Base-by-base conservation (phyloP, 2,888 invertebrate species). In the Thysanoteuthis rhombus region DNA sequence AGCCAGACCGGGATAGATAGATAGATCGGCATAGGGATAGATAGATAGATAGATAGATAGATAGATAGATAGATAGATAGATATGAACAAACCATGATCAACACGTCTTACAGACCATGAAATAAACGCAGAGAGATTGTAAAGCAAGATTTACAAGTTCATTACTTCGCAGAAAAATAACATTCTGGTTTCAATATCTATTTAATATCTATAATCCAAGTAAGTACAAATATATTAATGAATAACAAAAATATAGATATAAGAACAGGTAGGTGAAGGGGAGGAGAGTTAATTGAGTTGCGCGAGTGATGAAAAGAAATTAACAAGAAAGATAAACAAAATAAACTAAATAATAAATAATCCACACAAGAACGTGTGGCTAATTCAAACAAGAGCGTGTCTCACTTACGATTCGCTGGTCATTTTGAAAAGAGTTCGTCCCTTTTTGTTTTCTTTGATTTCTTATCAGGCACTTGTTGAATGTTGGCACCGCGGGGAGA, bases 21-120 rank as follows among this genome's bases (percentile, higher is more conserved):
- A 52, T 52, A 52, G 47, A 52, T 52, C 22, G 25, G 25, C 25
- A 52, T 19, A 90, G 5, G 22, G 90, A 90, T 90, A 90, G n/a
- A 90, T 38, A 90, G 28, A 28, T 38, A 90, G 36, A 90, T 25
- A 38, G 28, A 90, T 39, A 39, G 38, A 90, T 90, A 38, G 36
- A 90, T 89, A 89, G n/a, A 28, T 22, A 89, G 89, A n/a, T 89
- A 89, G 89, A 89, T 89, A 89, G 89, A 89, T 47, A 47, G 47
- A 47, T 22, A 22, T 52, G 52, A 52, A 25, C 25, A 52, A 52
- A 52, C 22, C 52, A 22, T 5, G 52, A 52, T 52, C 52, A 6
- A 52, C 25, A 52, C 25, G 25, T 52, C 25, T 25, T 52, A 22
- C 52, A 52, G 52, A 52, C 25, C 3, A 6, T 22, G 22, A 25